A percentile compares a stretch with the other conserved stretches of the same genome.
phyloP scores from a whole-genome alignment of 1,140 invertebrate genomes.

The Apis florea region DNA sequence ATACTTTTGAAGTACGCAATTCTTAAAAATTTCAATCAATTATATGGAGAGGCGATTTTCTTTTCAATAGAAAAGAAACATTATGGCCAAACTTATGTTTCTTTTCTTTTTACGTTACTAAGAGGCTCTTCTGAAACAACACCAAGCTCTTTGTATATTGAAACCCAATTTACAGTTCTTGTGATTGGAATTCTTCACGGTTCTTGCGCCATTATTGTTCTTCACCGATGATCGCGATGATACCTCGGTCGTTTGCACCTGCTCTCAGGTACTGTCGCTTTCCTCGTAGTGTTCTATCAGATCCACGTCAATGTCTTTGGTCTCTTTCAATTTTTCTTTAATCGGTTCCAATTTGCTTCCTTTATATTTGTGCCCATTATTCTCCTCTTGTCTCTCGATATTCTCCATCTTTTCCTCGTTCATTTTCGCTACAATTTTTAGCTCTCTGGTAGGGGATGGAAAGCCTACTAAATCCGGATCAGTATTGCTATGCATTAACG shows the following conservation, averaged over 20 bases:
- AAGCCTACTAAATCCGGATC: constrained; percentile 73
- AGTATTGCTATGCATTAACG: constrained; percentile 83
- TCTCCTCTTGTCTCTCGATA: constrained; percentile 35
- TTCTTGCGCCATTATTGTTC: constrained; percentile 60
- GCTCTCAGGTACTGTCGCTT: constrained; percentile 72
- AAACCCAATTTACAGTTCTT: constrained; percentile 71
- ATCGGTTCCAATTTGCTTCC: constrained; percentile 33
- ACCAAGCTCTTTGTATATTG: constrained; percentile 79
- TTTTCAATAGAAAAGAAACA: background rate
- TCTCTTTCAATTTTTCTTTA: constrained; percentile 52
- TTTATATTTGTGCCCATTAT: constrained; percentile 42
- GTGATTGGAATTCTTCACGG: constrained; percentile 66
- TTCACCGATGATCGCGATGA: constrained; percentile 52
- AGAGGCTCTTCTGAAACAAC: constrained; percentile 79
- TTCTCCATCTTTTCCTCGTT: constrained; percentile 47
- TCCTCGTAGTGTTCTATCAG: constrained; percentile 73
- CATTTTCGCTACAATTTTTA: constrained; percentile 46
- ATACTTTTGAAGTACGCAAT: background rate
- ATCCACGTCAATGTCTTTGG: constrained; percentile 67
- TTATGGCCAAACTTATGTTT: too few relatives aligned
- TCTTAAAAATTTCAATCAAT: background rate
- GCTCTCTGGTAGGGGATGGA: constrained; percentile 60
- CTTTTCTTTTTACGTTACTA: constrained; percentile 67
- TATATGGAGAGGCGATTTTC: background rate
- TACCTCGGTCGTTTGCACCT: constrained; percentile 64